Evolutionary conservation across 1,140 invertebrate genomes (phyloP), one percentile per base, ranked within the genome.

Genomic region (Agraylea sexmaculata): DNA sequence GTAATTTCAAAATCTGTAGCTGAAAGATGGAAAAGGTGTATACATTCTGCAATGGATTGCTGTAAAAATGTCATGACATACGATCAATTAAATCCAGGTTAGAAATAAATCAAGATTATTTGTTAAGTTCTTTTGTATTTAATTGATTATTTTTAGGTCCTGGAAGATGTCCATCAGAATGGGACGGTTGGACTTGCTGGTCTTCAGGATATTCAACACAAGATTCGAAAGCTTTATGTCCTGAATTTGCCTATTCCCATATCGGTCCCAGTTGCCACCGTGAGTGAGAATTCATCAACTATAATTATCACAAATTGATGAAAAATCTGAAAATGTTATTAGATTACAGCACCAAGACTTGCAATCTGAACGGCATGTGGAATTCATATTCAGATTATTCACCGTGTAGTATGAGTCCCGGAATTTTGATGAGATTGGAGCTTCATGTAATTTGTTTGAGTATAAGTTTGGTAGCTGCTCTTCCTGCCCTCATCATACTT

Each of bases 171-270:
- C 53, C 56, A 12, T 52, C 60, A 0, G 58, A 67, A 4, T 74
- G 70, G 53, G 71, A 74, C 37, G 70, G 59, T 1, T 74, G 70
- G 69, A 63, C 57, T 2, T 74, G 71, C 46, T 73, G 65, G 60
- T 49, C 51, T 6, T 28, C 46, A 7, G 53, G 60, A 4, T 31
- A 44, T 12, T 51, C 51, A 0, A 59, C 56, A 4, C 55, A 58
- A 1, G 43, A 50, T 3, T 55, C 57, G 0, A 52, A 41, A 3
- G 50, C 60, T 43, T 50, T 62, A 3, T 74, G 71, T 46, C 60
- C 67, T 3, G 60, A 63, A 34, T 71, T 72, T 43, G 66, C 67
- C 0, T 70, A 70, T 40, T 62, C 68, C 11, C 63, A 62, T 29
- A 38, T 52, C 1, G 63, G 67, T 37, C 62, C 63, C 3, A 53